These are phyloP conservation scores for Monoplex corrugatus DNA, from an alignment of 2,888 invertebrate genomes.

Conservation along the genomic window DNA sequence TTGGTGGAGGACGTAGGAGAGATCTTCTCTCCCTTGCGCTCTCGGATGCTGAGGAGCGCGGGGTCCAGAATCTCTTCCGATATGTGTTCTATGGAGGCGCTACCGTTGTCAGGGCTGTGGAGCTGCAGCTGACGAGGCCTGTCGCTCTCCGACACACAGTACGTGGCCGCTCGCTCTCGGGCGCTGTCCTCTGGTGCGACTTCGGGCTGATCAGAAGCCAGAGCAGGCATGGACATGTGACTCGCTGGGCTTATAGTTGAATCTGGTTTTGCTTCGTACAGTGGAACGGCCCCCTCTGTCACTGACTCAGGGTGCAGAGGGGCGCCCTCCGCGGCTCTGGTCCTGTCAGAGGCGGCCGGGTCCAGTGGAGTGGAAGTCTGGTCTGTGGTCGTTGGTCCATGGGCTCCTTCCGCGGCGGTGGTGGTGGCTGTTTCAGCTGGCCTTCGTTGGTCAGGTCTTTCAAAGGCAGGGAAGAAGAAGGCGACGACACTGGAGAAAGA, in stretches of 20 bases:
- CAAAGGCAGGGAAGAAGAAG: slow-evolving; percentile 52
- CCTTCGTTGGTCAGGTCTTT: slow-evolving; percentile 74
- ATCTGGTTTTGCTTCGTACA: slow-evolving; percentile 60
- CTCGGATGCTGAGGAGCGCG: not conserved
- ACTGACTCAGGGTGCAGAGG: slow-evolving; percentile 45
- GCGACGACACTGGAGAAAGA: not conserved
- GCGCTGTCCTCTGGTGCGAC: slow-evolving; percentile 55
- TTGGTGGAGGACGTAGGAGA: slow-evolving; percentile 49
- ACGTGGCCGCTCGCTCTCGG: slow-evolving; percentile 63
- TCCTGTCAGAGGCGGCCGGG: slow-evolving; percentile 47
- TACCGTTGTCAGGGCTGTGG: not conserved
- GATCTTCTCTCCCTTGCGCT: slow-evolving; percentile 40
- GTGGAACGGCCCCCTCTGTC: slow-evolving; percentile 43
- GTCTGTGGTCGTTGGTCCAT: slow-evolving; percentile 53
- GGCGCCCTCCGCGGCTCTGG: slow-evolving; percentile 30
- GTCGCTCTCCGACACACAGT: slow-evolving; percentile 52
- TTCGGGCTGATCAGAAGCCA: slow-evolving; percentile 46
- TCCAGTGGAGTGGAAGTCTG: slow-evolving; percentile 62
- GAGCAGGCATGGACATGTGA: slow-evolving; percentile 72
- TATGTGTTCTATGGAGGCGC: slow-evolving; percentile 49
- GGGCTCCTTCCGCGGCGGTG: slow-evolving; percentile 57
- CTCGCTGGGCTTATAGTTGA: slow-evolving; percentile 67
- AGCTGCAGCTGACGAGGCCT: slow-evolving; percentile 26
- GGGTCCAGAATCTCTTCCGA: slow-evolving; percentile 47
- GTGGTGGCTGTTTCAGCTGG: slow-evolving; percentile 67